Conservation (phyloP, 2,113 vertebrate species). For the Toxostoma redivivum region DNA sequence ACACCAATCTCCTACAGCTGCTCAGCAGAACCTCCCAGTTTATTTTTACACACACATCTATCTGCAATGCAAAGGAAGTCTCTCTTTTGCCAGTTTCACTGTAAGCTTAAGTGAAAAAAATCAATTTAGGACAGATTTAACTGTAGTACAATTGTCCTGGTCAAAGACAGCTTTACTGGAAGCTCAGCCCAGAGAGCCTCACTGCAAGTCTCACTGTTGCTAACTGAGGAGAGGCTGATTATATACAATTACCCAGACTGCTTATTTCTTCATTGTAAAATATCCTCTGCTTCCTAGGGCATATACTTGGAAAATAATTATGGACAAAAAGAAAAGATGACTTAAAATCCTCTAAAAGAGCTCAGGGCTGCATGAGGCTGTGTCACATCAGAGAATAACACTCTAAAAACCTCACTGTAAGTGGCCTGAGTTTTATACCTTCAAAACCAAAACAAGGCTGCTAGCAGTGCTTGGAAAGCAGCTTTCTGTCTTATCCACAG, state of each 20-base stretch:
- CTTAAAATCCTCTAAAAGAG: background rate
- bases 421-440: background rate
- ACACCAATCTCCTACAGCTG: background rate
- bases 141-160: background rate
- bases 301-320: constrained; percentile 44
- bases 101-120: constrained; percentile 31
- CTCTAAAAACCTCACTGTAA: background rate
- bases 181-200: constrained; percentile 28
- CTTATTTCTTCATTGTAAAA: constrained; percentile 54
- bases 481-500: background rate
- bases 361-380: background rate
- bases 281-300: background rate
- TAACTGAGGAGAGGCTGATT: constrained; percentile 60
- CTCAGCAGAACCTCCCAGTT: constrained; percentile 25
- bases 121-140: constrained; percentile 40
- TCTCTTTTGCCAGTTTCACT: background rate
- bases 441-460: background rate
- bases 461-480: background rate
- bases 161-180: constrained; percentile 53
- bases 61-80: background rate
- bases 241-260: constrained; percentile 65
- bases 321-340: constrained; percentile 9
- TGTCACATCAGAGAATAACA: background rate
- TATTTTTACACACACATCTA: constrained; percentile 2
- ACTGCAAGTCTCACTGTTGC: constrained; percentile 33